Percentiles rank a stretch among this genome's conserved stretches.
Evolutionary conservation across 2,888 invertebrate genomes (phyloP).

Genomic region (Dynastes grantii): DNA sequence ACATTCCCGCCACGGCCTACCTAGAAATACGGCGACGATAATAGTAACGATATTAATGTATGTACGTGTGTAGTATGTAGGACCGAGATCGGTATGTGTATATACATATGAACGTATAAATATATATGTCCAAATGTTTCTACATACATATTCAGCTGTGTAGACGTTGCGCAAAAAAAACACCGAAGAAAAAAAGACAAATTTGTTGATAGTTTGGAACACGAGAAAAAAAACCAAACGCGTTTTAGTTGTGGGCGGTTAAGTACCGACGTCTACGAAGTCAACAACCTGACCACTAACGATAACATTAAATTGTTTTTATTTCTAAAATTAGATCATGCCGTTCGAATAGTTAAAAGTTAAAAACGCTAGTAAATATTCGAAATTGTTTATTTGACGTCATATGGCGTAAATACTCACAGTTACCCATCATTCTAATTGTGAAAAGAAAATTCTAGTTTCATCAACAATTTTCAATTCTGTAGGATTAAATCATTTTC

Average conservation of each 20-base stretch:
- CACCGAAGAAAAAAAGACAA: background rate
- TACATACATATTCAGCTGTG: background rate
- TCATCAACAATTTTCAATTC: too few species aligned
- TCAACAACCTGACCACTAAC: conserved; percentile 45
- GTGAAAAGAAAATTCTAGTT: too few species aligned
- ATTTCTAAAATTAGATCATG: conserved; percentile 36
- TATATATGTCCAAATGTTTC: background rate
- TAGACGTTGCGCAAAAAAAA: background rate
- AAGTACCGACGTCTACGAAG: conserved; percentile 11
- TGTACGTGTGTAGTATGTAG: background rate
- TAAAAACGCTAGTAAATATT: background rate
- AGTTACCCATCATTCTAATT: too few species aligned
- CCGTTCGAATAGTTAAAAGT: background rate
- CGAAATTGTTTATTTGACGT: background rate
- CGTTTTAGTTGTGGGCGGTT: conserved; percentile 27
- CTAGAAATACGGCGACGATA: conserved; percentile 33
- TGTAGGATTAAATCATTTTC: too few species aligned
- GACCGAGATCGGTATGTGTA: conserved; percentile 5
- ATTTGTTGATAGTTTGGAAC: conserved; percentile 35
- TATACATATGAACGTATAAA: background rate
- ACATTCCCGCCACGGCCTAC: conserved; percentile 32
- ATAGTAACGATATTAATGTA: background rate
- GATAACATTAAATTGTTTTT: conserved; percentile 43
- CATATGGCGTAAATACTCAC: too few species aligned
- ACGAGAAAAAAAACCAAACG: conserved; percentile 16